A percentile compares a stretch with the other conserved stretches of the same genome.
Conservation (phyloP, 2,113 vertebrate species). For the Poecile atricapillus region DNA sequence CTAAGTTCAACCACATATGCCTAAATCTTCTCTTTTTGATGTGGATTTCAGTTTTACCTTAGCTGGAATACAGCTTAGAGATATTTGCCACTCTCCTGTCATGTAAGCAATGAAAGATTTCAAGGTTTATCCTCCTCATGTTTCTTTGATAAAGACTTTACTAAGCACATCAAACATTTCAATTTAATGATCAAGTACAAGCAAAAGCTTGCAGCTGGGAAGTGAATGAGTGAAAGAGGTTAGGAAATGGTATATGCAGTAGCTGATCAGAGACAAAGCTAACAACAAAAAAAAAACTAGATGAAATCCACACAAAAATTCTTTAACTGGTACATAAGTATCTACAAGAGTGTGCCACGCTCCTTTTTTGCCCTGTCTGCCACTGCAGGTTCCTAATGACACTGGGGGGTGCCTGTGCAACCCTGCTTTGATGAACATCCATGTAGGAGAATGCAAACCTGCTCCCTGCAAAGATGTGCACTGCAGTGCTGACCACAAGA, state of each 20-base stretch:
- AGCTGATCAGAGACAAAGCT: background rate
- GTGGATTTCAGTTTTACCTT: background rate
- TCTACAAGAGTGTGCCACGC: background rate
- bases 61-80: background rate
- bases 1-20: background rate
- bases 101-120: background rate
- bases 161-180: background rate
- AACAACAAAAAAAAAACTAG: background rate
- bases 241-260: background rate
- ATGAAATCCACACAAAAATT: background rate
- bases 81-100: background rate
- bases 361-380: background rate
- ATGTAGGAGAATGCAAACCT: rapidly evolving
- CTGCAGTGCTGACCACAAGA: rapidly evolving
- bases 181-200: background rate
- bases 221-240: background rate
- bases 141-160: background rate
- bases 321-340: background rate
- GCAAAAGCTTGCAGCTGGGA: background rate
- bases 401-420: background rate
- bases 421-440: background rate
- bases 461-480: background rate
- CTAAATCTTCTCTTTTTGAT: background rate
- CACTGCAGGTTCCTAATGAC: background rate
- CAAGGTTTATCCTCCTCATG: background rate